Evolutionary conservation across 1,140 invertebrate species (phyloP).

Genomic region (Drosophila saltans): DNA sequence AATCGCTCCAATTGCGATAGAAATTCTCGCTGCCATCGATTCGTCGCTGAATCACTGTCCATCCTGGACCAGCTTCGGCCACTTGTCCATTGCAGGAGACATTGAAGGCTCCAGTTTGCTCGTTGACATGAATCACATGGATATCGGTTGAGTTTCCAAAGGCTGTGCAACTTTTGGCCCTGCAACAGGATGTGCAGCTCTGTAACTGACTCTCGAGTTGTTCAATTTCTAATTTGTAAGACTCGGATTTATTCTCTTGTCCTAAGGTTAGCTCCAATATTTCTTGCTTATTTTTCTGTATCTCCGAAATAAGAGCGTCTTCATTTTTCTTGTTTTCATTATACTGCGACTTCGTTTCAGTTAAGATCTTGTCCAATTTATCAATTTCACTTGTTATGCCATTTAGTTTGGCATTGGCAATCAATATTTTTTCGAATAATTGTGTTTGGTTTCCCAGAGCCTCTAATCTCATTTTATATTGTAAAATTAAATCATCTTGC

Average conservation of each 20-base stretch:
- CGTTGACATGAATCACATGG: slow-evolving; percentile 14
- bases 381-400: neutral
- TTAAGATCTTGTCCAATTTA: neutral
- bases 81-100: slow-evolving; percentile 34
- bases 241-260: neutral
- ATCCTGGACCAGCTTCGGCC: slow-evolving; percentile 16
- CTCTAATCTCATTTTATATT: neutral
- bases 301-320: neutral
- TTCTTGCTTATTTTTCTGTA: neutral
- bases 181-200: neutral
- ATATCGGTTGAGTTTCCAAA: slow-evolving; percentile 16
- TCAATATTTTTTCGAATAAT: neutral
- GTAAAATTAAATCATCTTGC: neutral
- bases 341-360: too few relatives aligned
- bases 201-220: neutral
- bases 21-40: slow-evolving; percentile 42
- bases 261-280: neutral
- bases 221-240: neutral
- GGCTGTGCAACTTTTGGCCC: neutral
- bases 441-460: neutral
- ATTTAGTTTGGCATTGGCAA: neutral
- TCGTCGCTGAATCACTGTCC: slow-evolving; percentile 50
- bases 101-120: slow-evolving; percentile 9
- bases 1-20: slow-evolving; percentile 45
- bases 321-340: too few relatives aligned